These are phyloP conservation scores for Phaedon cochleariae DNA, from an alignment of 2,888 invertebrate species.

Conservation along the genomic window DNA sequence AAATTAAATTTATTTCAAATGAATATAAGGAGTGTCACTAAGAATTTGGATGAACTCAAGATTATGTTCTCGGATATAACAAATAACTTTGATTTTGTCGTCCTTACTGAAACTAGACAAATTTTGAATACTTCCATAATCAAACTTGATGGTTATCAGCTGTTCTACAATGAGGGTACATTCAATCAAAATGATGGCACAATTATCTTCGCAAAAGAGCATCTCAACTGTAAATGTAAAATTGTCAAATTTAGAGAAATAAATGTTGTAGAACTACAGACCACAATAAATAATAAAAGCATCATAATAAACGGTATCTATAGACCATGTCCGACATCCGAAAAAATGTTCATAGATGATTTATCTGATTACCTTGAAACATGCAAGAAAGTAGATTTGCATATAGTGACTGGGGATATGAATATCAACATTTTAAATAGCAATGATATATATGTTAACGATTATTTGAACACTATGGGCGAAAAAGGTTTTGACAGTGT, in stretches of 20 bases:
- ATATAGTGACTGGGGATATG: constrained; percentile 2
- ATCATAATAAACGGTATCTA: background rate
- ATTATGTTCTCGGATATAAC: background rate
- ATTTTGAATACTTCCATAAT: background rate
- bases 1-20: background rate
- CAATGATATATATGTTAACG: background rate
- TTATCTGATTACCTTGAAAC: background rate
- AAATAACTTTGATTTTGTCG: background rate
- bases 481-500: background rate
- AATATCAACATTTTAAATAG: constrained; percentile 7
- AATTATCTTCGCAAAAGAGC: background rate
- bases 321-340: constrained; percentile 12
- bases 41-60: too few relatives aligned
- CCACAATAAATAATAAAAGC: background rate
- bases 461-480: background rate
- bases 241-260: background rate
- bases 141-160: constrained; percentile 5
- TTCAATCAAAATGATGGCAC: constrained; percentile 8
- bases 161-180: background rate
- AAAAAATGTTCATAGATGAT: background rate
- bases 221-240: background rate
- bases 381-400: background rate
- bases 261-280: background rate
- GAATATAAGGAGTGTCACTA: background rate
- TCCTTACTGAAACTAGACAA: background rate